phyloP scores from a whole-genome alignment of 2,888 invertebrate species.

The Zele albiditarsus region DNA sequence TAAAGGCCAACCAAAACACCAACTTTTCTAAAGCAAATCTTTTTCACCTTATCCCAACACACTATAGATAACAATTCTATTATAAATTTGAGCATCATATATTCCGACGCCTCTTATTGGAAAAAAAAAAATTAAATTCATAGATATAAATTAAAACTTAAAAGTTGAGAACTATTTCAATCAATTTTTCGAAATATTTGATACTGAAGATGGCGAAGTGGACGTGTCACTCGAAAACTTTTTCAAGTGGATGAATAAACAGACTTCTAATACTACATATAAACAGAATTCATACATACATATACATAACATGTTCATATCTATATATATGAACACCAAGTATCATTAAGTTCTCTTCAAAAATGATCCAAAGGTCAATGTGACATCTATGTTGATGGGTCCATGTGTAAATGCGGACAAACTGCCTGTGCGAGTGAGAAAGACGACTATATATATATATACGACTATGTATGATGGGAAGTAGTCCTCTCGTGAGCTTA shows the following conservation, averaged over 20 bases:
- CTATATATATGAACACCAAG: too few relatives aligned
- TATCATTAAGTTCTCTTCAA: background rate
- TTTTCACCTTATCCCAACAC: background rate
- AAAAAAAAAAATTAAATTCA: background rate
- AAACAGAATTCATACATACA: too few relatives aligned
- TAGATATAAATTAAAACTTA: background rate
- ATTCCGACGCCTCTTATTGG: background rate
- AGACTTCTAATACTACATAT: background rate
- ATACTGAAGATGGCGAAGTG: slow-evolving; percentile 4
- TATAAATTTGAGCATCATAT: background rate
- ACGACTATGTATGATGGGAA: background rate
- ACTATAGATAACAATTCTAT: background rate
- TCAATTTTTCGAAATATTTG: slow-evolving; percentile 16
- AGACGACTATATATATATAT: slow-evolving; percentile 1
- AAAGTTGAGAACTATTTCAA: slow-evolving; percentile 8
- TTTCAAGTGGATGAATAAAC: slow-evolving; percentile 8
- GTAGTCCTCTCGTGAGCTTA: slow-evolving; percentile 29
- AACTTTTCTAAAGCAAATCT: background rate
- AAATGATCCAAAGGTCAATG: slow-evolving; percentile 19
- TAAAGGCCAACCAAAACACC: too few relatives aligned
- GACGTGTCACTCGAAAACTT: slow-evolving; percentile 17
- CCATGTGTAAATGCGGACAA: slow-evolving; percentile 14
- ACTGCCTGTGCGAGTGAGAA: slow-evolving; percentile 13
- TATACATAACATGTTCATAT: too few relatives aligned
- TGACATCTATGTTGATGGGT: slow-evolving; percentile 29